phyloP scores from a whole-genome alignment of 2,113 vertebrate genomes.

The Embiotoca jacksoni region DNA sequence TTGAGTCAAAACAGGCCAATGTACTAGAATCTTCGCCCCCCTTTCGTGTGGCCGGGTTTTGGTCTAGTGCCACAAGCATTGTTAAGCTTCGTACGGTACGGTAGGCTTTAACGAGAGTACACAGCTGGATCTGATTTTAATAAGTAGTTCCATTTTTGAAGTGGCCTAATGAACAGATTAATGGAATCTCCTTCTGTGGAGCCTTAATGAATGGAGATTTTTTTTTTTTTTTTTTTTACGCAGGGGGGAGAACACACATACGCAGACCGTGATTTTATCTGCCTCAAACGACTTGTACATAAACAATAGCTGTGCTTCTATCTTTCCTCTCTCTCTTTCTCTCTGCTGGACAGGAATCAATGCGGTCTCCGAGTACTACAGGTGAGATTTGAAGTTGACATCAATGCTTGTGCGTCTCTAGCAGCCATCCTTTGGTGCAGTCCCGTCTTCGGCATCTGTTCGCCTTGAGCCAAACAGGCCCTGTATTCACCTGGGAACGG shows the following conservation, averaged over 20 bases:
- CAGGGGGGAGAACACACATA: slow-evolving; percentile 50
- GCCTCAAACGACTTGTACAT: slow-evolving; percentile 75
- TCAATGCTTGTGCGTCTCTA: slow-evolving; percentile 77
- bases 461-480: slow-evolving; percentile 74
- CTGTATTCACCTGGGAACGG: slow-evolving; percentile 77
- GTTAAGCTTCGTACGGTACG: slow-evolving; percentile 74
- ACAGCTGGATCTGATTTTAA: slow-evolving; percentile 87
- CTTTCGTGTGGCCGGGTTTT: slow-evolving; percentile 77
- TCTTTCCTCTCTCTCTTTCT: slow-evolving; percentile 32
- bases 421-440: slow-evolving; percentile 77
- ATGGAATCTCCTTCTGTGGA: slow-evolving; percentile 85
- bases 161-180: slow-evolving; percentile 88
- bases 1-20: slow-evolving; percentile 79
- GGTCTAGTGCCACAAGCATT: slow-evolving; percentile 83
- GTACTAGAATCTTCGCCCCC: slow-evolving; percentile 52
- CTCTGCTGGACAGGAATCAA: slow-evolving; percentile 79
- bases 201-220: slow-evolving; percentile 83
- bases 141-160: slow-evolving; percentile 86
- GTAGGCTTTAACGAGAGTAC: slow-evolving; percentile 81
- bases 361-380: slow-evolving; percentile 77
- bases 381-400: slow-evolving; percentile 86
- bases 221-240: slow-evolving; percentile 51
- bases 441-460: slow-evolving; percentile 82
- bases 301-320: slow-evolving; percentile 73
- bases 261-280: slow-evolving; percentile 63